Conservation (phyloP, 2,113 vertebrate genomes). For the Ammospiza caudacuta region DNA sequence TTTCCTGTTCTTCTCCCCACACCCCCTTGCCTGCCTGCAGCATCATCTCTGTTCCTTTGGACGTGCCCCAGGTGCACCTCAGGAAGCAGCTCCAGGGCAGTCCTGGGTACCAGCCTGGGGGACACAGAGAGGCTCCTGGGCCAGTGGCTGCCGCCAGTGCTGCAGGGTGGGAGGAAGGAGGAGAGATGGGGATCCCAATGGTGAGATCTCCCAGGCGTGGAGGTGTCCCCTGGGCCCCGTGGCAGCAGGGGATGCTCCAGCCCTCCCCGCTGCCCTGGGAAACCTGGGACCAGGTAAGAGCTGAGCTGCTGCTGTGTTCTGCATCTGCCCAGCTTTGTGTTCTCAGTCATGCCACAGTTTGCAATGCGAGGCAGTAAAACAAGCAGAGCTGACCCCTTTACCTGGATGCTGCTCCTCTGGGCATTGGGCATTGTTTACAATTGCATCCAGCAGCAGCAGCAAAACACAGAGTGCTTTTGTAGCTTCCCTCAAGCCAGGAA, state of each 20-base stretch:
- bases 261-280: background rate
- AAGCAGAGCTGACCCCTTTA: background rate
- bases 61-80: background rate
- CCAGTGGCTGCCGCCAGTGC: background rate
- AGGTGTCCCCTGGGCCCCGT: background rate
- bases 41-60: background rate
- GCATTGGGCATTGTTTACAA: background rate
- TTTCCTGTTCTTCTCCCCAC: background rate
- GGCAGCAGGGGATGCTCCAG: background rate
- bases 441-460: background rate
- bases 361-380: background rate
- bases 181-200: fast-evolving
- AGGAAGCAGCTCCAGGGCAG: background rate
- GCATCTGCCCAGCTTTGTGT: background rate
- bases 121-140: background rate
- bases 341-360: background rate
- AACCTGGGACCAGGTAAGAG: background rate
- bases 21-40: background rate
- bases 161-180: background rate
- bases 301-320: background rate
- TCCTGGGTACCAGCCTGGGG: background rate
- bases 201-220: background rate
- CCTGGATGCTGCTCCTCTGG: background rate
- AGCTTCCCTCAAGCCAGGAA: background rate
- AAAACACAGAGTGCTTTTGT: background rate